These are phyloP conservation scores for Anoplophora glabripennis DNA, from an alignment of 1,140 invertebrate species.

Conservation along the genomic window DNA sequence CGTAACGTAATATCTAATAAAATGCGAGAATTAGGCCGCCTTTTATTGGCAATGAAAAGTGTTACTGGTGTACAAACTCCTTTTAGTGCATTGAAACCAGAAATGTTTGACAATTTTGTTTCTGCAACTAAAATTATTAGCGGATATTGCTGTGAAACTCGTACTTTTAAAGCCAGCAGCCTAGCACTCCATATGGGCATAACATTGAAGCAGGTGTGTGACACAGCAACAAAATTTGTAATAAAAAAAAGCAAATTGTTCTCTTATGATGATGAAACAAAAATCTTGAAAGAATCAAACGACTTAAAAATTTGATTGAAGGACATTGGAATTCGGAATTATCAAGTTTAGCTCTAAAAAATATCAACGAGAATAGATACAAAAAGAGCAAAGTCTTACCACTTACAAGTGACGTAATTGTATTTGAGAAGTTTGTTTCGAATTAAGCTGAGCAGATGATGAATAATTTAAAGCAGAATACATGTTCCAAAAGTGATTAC, in stretches of 20 bases:
- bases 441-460: too few species aligned
- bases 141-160: slow-evolving; percentile 22
- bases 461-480: too few species aligned
- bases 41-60: slow-evolving; percentile 22
- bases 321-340: slow-evolving; percentile 30
- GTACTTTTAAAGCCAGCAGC: slow-evolving; percentile 26
- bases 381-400: slow-evolving; percentile 28
- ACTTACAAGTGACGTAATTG: slow-evolving; percentile 22
- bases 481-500: too few species aligned
- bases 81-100: slow-evolving; percentile 26
- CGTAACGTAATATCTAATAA: slow-evolving; percentile 28
- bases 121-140: slow-evolving; percentile 24
- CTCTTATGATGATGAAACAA: slow-evolving; percentile 13
- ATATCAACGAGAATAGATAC: slow-evolving; percentile 28
- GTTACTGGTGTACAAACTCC: neutral
- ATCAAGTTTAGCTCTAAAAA: slow-evolving; percentile 29
- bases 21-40: slow-evolving; percentile 28
- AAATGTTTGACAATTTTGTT: slow-evolving; percentile 30
- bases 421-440: slow-evolving; percentile 29
- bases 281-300: slow-evolving; percentile 25
- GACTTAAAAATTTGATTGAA: slow-evolving; percentile 26
- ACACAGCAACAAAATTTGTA: slow-evolving; percentile 21
- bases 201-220: slow-evolving; percentile 23
- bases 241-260: slow-evolving; percentile 23
- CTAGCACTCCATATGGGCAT: slow-evolving; percentile 30